A percentile compares a stretch with the other conserved stretches of the same genome.
phyloP scores from a whole-genome alignment of 2,797 vertebrate genomes.

The Tolypeutes matacus region DNA sequence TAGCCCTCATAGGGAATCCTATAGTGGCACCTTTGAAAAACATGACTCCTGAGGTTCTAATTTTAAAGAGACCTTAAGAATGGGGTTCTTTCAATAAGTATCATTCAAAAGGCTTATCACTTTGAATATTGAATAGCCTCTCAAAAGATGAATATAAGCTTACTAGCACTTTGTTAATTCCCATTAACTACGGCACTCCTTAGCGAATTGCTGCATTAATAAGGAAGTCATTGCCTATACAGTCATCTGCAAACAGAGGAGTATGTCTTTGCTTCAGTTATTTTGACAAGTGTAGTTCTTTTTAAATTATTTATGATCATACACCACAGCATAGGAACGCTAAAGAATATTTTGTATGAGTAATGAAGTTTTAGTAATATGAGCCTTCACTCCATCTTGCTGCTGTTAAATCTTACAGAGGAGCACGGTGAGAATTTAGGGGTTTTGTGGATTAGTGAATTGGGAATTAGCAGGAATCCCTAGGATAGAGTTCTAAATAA shows the following conservation, averaged over 20 bases:
- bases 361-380: conserved; percentile 84
- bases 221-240: conserved; percentile 65
- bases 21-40: conserved; percentile 33
- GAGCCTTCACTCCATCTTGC: conserved; percentile 77
- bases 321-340: conserved; percentile 68
- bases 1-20: neutral
- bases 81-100: conserved; percentile 4
- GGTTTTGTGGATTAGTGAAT: conserved; percentile 77
- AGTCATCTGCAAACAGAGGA: conserved; percentile 58
- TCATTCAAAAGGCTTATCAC: conserved; percentile 62
- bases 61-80: conserved; percentile 59
- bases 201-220: conserved; percentile 72
- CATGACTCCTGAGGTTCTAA: neutral
- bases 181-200: conserved; percentile 73
- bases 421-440: conserved; percentile 78
- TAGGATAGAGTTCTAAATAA: conserved; percentile 80
- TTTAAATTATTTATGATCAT: conserved; percentile 81
- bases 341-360: conserved; percentile 81
- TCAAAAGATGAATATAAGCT: conserved; percentile 58
- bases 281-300: conserved; percentile 70
- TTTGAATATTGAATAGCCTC: conserved; percentile 59
- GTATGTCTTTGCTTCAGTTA: conserved; percentile 66
- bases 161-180: conserved; percentile 74
- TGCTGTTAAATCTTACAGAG: conserved; percentile 83
- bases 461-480: conserved; percentile 79